Conservation (phyloP, 2,113 vertebrate genomes). For the Muscicapa adusta region DNA sequence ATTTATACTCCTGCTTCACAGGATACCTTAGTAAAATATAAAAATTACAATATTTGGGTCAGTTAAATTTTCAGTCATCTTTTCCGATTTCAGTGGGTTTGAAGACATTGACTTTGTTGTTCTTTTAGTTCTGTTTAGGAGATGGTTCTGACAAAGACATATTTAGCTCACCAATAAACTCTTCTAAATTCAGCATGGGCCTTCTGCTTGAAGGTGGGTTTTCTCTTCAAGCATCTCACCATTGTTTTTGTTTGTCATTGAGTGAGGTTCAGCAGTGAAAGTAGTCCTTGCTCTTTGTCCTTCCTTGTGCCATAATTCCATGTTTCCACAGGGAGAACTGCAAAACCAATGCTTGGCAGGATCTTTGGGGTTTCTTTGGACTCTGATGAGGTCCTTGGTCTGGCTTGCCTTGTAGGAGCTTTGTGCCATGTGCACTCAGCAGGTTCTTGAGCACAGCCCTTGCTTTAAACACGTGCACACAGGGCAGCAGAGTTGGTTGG, state of each 20-base stretch:
- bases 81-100: not conserved
- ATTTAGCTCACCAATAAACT: not conserved
- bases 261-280: not conserved
- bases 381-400: accelerated
- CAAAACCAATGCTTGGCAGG: accelerated
- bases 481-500: not conserved
- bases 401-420: not conserved
- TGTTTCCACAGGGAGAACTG: accelerated
- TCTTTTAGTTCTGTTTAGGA: not conserved
- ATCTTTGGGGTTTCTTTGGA: not conserved
- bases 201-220: not conserved
- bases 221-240: not conserved
- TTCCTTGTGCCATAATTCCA: accelerated
- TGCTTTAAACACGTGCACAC: not conserved
- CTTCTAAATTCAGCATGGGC: not conserved
- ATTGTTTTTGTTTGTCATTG: not conserved
- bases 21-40: not conserved
- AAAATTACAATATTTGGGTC: not conserved
- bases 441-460: not conserved
- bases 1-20: slow-evolving; percentile 39
- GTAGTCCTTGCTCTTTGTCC: not conserved
- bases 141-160: not conserved
- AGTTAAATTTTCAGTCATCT: not conserved
- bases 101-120: not conserved
- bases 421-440: accelerated